phyloP scores from a whole-genome alignment of 2,113 vertebrate genomes.

The Motacilla alba region DNA sequence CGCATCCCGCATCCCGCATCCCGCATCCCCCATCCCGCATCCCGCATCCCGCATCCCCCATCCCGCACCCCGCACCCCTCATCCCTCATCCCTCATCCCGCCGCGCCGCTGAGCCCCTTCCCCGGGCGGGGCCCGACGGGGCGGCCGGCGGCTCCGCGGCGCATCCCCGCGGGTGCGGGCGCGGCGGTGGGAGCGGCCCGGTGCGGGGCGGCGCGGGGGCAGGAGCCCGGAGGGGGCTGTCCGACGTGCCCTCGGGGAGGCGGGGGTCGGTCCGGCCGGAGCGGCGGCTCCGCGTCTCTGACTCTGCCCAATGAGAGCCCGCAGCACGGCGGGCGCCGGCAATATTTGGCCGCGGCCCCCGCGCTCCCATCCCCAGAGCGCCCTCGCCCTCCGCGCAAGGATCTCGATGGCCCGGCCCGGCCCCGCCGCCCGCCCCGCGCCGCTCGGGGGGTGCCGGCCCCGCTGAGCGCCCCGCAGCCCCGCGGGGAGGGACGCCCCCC shows the following conservation, averaged over 20 bases:
- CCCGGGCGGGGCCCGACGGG: neutral
- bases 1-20: too few species aligned
- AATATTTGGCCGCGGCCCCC: conserved; percentile 50
- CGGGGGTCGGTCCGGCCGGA: too few species aligned
- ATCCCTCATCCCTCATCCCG: too few species aligned
- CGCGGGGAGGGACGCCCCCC: neutral
- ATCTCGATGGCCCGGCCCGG: neutral
- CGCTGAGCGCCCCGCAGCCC: neutral
- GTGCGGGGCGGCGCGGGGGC: too few species aligned
- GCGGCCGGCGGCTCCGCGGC: conserved; percentile 22
- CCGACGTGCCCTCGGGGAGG: too few species aligned
- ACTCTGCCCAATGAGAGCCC: conserved; percentile 65
- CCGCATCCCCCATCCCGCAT: too few species aligned
- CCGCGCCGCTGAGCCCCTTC: neutral
- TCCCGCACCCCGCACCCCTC: too few species aligned
- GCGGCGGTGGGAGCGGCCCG: neutral
- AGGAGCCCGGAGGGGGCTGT: too few species aligned
- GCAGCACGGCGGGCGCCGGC: conserved; percentile 58
- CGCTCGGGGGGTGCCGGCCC: neutral
- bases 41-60: too few species aligned
- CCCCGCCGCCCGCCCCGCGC: neutral
- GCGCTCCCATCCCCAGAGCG: conserved; percentile 41
- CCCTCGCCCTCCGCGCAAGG: neutral
- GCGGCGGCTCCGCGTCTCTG: too few species aligned
- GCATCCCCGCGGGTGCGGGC: neutral